Evolutionary conservation across 2,113 vertebrate species (phyloP), one percentile per base, ranked within the genome.

Genomic region (Eulemur rufifrons): DNA sequence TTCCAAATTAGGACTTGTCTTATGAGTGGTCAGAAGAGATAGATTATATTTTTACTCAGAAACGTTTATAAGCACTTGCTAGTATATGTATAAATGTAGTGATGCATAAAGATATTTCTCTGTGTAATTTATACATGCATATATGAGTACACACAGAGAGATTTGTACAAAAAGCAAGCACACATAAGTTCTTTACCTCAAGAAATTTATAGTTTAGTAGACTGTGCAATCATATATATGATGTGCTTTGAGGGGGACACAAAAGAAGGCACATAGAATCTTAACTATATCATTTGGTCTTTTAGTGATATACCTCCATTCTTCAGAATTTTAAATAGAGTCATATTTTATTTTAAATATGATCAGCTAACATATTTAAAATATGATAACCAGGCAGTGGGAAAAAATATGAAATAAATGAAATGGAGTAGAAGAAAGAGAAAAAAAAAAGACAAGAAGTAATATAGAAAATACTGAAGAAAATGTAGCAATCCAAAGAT

Each of bases 21-120:
- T 61, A 47, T 74, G 4, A n/a, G 52, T 29, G 69, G 27, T 86
- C 52, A 82, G 76, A 92, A 27, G 71, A 92, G 17, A 94, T 23
- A 82, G 27, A 85, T 91, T 77, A 68, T 90, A 69, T 50, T 86
- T 91, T 94, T 95, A 86, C 27, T 94, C 34, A 83, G 85, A 82
- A 47, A 54, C 5, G 89, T 85, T 84, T 84, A 42, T 2, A 39
- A 82, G 14, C 20, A 42, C 1, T 3, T 63, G 4, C 20, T 86
- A 29, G 8, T 54, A 6, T 84, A 54, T 37, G 2, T 91, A 5
- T 23, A 89, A 68, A 68, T 42, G 12, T 29, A 63, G 7, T 45
- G 50, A 50, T 50, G 20, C 42, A 69, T 45, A 76, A 66, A 95
- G 54, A 1, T 63, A 56, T 9, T 54, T 39, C 52, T 68, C 27